These are phyloP conservation scores for Lepidonotus clava DNA, from an alignment of 2,888 invertebrate species.

Conservation along the genomic window DNA sequence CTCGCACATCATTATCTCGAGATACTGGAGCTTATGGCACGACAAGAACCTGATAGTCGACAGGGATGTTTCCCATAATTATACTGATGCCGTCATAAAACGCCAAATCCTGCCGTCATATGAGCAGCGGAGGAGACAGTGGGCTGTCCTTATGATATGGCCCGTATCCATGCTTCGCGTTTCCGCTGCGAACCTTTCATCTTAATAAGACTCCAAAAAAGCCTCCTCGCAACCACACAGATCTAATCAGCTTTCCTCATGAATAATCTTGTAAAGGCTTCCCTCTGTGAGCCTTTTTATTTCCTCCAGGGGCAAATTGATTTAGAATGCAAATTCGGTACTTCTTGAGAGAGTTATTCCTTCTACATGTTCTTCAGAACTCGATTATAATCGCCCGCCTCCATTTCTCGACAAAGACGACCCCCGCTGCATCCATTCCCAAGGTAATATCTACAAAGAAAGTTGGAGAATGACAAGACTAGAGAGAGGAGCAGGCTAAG, in stretches of 20 bases:
- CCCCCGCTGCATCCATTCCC: not conserved
- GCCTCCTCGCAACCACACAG: conserved; percentile 8
- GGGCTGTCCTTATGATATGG: not conserved
- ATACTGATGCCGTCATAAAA: not conserved
- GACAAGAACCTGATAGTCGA: not conserved
- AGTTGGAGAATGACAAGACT: not conserved
- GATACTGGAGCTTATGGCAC: not conserved
- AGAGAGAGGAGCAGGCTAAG: not conserved
- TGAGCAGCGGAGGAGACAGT: not conserved
- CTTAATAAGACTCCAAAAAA: conserved; percentile 38
- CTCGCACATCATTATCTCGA: too few relatives aligned
- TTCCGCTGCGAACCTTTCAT: conserved; percentile 25
- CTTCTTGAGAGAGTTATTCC: conserved; percentile 44
- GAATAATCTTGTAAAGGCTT: conserved; percentile 42
- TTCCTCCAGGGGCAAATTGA: conserved; percentile 40
- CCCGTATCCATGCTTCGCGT: conserved; percentile 3
- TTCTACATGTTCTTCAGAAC: conserved; percentile 42
- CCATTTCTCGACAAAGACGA: conserved; percentile 2
- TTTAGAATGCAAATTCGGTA: conserved; percentile 44
- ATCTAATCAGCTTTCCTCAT: conserved; percentile 46
- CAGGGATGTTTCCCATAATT: not conserved
- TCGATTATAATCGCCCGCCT: conserved; percentile 31
- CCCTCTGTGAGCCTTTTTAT: conserved; percentile 34
- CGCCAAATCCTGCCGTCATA: not conserved
- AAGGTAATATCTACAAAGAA: conserved; percentile 28